Evolutionary conservation across 2,113 vertebrate genomes (phyloP), one percentile per base, ranked within the genome.

Genomic region (Oncorhynchus nerka): DNA sequence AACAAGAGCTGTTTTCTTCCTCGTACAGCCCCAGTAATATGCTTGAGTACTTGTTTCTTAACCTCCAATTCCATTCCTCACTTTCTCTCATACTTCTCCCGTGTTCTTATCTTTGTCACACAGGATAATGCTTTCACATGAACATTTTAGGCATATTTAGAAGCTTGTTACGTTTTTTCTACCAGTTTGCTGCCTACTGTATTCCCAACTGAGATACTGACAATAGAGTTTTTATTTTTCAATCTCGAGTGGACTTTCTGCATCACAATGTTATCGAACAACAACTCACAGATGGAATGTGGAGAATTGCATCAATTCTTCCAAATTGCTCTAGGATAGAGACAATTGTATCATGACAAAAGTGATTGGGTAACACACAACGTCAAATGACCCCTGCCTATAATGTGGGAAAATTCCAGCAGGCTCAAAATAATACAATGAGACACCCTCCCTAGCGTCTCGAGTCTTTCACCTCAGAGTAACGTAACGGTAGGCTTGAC

Each of bases 61-160:
- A 16, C 2, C 28, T 16, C 26, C 26, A 1, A 67, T 65, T 49
- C 59, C 61, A 66, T 24, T 45, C 6, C 8, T 16, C 22, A 2
- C 19, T 74, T 9, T 34, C 32, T 30, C 26, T 28, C 26, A 39
- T 28, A 4, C 28, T 67, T 15, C 12, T 26, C 62, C 62, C 28
- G 4, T 64, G n/a, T 32, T 16, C 34, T 55, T 72, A 71, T 75
- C n/a, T n/a, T 26, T 26, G 39, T 57, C 55, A 20, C 6, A 51
- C 11, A 11, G 39, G 2, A 45, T 65, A 69, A 70, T 69, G 4
- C 15, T 77, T 72, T 82, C 51, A 68, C 45, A 34, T 39, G 32
- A 62, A 51, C 32, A 82, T 75, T 67, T 75, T 55, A 69, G 57
- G 39, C 34, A 71, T 77, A 67, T 49, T 69, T 48, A 22, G 48